Base-by-base conservation (phyloP, 2,797 vertebrate species). In the Thalassophryne amazonica region DNA sequence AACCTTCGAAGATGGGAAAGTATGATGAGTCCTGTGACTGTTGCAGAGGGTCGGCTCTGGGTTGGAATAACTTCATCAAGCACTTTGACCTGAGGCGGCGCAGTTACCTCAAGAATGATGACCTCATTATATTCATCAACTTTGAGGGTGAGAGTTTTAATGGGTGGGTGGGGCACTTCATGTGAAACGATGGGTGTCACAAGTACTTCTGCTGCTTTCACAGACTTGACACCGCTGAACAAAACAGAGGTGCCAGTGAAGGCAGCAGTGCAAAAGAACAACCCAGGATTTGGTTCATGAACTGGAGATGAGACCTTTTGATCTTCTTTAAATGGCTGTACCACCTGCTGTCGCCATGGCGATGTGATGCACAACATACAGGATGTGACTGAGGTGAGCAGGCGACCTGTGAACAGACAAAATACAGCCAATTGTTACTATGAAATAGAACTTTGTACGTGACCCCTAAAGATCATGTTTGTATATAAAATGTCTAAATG, bases 101-200 rank as follows among this genome's bases (percentile, higher is more conserved):
- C 36, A 92, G 48, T 62, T 97, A 93, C 61, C 72, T 95, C 36
- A 96, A 94, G 79, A 94, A 94, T 1, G 91, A 94, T 14, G 89
- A 95, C 67, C 87, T 97, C 32, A 93, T 96, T 60, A 84, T 97
- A 68, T 90, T 95, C 33, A 61, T 90, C 16, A 90, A 95, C 69
- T 95, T 95, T 69, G 58, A 92, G 20, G 94, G 94, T 95, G 8
- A 8, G 68, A 53, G 5, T 18, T 39, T 2, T n/a, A n/a, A n/a
- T n/a, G n/a, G n/a, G n/a, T 24, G 5, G 14, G 15, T 34, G 54
- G 8, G 16, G 16, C 11, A 23, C 9, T 15, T 0, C 31, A 11
- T 36, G n/a, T 35, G 7, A 13, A 33, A 39, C 29, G n/a, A n/a
- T n/a, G n/a, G n/a, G n/a, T 1, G 5, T 9, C 7, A 8, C 7